These are phyloP conservation scores for Pelmatolapia mariae DNA, from an alignment of 2,113 vertebrate genomes.

Conservation along the genomic window DNA sequence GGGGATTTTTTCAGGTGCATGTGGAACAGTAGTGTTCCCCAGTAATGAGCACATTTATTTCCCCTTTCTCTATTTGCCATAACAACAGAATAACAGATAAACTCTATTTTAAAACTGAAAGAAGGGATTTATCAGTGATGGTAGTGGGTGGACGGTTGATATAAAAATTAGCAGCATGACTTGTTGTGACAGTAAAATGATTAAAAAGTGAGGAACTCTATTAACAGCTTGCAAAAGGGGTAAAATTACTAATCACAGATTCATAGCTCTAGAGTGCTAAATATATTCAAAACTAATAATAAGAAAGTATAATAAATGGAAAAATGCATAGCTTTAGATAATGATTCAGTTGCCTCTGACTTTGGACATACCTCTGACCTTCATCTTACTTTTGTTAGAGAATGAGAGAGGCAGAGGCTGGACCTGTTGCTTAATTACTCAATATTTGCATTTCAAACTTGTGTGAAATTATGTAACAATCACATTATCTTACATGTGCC, in stretches of 20 bases:
- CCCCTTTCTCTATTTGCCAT: not conserved
- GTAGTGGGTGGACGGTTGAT: constrained; percentile 20
- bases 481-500: not conserved
- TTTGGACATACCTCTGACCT: not conserved
- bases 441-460: not conserved
- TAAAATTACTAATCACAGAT: not conserved
- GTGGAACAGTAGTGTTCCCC: not conserved
- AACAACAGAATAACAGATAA: not conserved
- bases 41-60: not conserved
- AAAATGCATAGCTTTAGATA: not conserved
- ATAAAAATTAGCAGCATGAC: constrained; percentile 10
- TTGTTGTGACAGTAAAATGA: constrained; percentile 10
- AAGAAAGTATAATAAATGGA: not conserved
- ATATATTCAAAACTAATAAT: not conserved
- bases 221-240: not conserved
- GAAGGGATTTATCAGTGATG: constrained; percentile 1
- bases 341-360: not conserved
- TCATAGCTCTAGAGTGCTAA: not conserved
- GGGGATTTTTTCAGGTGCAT: not conserved
- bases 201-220: not conserved
- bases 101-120: not conserved
- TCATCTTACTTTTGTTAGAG: not conserved
- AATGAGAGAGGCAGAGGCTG: not conserved
- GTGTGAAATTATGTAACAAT: not conserved
- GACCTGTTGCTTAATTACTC: not conserved